These are phyloP conservation scores for Vicugna pacos DNA, from an alignment of 2,113 vertebrate species.

Conservation along the genomic window DNA sequence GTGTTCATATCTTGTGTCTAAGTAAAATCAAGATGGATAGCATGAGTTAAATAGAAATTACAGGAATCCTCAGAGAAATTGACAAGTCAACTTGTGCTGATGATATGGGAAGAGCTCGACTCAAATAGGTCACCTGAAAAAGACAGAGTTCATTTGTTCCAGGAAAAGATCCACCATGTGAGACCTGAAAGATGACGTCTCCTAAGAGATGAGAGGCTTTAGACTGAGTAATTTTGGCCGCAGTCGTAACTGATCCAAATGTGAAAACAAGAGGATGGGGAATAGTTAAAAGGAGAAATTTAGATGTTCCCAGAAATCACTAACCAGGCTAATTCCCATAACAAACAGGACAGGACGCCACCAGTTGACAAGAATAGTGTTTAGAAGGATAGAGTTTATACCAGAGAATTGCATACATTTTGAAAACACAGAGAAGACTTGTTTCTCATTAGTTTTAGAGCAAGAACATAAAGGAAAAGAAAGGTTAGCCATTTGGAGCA, in stretches of 20 bases:
- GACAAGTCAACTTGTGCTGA: neutral
- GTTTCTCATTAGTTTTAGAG: neutral
- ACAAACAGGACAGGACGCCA: neutral
- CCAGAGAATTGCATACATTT: neutral
- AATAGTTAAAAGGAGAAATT: neutral
- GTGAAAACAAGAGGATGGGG: neutral
- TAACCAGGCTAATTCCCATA: neutral
- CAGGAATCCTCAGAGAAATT: neutral
- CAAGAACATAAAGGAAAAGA: neutral
- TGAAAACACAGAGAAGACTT: neutral
- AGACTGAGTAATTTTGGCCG: neutral
- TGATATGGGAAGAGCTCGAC: neutral
- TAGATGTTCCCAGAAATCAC: neutral
- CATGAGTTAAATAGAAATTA: conserved; percentile 16
- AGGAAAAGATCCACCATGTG: neutral
- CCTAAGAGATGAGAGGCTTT: neutral
- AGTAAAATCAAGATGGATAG: conserved; percentile 1
- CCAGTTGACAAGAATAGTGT: neutral
- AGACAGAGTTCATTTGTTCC: neutral
- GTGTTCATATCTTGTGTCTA: neutral
- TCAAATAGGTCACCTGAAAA: neutral
- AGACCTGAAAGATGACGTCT: neutral
- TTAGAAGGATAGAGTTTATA: neutral
- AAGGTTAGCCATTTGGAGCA: neutral
- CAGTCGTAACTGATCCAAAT: neutral